These are phyloP conservation scores for Nerophis lumbriciformis DNA, from an alignment of 2,113 vertebrate genomes.

Conservation along the genomic window DNA sequence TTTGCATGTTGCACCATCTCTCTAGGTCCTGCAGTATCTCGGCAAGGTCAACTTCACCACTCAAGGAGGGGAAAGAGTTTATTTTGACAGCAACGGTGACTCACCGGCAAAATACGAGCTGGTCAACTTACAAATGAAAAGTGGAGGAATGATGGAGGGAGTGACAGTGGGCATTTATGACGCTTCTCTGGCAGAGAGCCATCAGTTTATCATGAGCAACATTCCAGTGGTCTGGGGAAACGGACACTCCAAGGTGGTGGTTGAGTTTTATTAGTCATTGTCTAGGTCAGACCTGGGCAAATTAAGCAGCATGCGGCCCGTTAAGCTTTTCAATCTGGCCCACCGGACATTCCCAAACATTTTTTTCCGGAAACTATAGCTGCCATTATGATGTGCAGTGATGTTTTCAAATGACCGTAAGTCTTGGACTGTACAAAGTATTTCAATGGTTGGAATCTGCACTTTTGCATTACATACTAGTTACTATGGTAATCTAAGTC, in stretches of 20 bases:
- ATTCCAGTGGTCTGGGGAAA: conserved; percentile 59
- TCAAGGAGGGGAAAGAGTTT: conserved; percentile 52
- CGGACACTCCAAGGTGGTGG: conserved; percentile 38
- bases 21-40: conserved; percentile 63
- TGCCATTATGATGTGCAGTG: too few relatives aligned
- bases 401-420: too few relatives aligned
- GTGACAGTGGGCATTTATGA: conserved; percentile 69
- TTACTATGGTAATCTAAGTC: too few relatives aligned
- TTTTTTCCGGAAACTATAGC: too few relatives aligned
- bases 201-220: conserved; percentile 63
- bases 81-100: conserved; percentile 70
- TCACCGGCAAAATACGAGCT: conserved; percentile 72
- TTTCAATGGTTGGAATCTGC: too few relatives aligned
- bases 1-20: background rate
- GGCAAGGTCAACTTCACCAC: conserved; percentile 67
- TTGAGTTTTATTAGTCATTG: background rate
- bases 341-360: too few relatives aligned
- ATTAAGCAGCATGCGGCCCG: too few relatives aligned
- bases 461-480: too few relatives aligned
- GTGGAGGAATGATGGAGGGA: conserved; percentile 48
- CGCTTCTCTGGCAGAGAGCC: conserved; percentile 53
- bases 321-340: too few relatives aligned
- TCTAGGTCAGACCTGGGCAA: too few relatives aligned
- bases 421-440: too few relatives aligned
- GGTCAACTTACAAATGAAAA: conserved; percentile 65